Evolutionary conservation across 2,888 invertebrate genomes (phyloP).

Genomic region (Oscheius sp.): DNA sequence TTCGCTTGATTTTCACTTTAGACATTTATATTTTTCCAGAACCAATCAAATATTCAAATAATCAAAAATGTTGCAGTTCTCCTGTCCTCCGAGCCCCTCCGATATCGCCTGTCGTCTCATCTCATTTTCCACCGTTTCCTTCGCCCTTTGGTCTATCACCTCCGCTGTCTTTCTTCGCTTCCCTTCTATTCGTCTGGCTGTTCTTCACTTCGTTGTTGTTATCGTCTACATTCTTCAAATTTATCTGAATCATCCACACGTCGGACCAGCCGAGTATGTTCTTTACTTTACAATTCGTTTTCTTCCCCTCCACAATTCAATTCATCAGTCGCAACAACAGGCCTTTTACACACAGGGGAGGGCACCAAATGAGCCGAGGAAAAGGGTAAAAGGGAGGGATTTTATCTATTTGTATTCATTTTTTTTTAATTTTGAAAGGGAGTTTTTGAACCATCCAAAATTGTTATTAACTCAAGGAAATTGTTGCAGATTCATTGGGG

Average conservation of each 20-base stretch:
- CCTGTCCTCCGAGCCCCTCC: constrained; percentile 17
- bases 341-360: constrained; percentile 23
- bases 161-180: constrained; percentile 60
- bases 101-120: constrained; percentile 50
- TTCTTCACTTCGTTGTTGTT: constrained; percentile 37
- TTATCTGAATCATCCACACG: constrained; percentile 56
- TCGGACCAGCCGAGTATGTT: constrained; percentile 43
- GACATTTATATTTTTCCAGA: too few relatives aligned
- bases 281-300: constrained; percentile 19
- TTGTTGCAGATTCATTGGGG: constrained; percentile 53
- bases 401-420: too few relatives aligned
- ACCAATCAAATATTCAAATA: background rate
- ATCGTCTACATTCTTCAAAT: constrained; percentile 61
- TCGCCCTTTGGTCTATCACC: constrained; percentile 66
- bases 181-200: constrained; percentile 40
- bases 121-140: constrained; percentile 64
- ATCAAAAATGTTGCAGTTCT: constrained; percentile 20
- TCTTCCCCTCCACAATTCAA: constrained; percentile 16
- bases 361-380: background rate
- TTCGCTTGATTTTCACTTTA: too few relatives aligned
- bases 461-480: too few relatives aligned
- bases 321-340: constrained; percentile 28
- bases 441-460: too few relatives aligned
- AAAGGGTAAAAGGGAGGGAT: background rate
- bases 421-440: too few relatives aligned